Conservation (phyloP, 2,797 vertebrate genomes). For the Anguilla pacifica region DNA sequence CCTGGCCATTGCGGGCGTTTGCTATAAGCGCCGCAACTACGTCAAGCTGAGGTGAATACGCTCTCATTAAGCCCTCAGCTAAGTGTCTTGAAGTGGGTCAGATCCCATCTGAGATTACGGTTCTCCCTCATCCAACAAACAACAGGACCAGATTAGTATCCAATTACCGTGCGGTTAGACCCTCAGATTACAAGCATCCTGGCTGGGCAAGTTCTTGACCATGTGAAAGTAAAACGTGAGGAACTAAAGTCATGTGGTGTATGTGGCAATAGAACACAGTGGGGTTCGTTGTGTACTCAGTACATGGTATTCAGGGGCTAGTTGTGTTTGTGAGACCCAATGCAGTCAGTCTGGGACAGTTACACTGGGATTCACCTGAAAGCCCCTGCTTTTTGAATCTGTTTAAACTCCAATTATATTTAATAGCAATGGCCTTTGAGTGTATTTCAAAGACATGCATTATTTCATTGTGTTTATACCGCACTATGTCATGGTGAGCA, state of each 20-base stretch:
- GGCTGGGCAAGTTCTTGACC: neutral
- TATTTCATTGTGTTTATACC: neutral
- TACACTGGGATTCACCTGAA: neutral
- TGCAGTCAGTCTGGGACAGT: neutral
- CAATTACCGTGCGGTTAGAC: neutral
- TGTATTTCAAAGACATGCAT: neutral
- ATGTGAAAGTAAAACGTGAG: neutral
- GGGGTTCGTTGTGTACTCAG: neutral
- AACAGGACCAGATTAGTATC: neutral
- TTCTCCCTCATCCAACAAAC: neutral
- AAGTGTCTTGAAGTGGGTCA: neutral
- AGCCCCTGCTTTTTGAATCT: neutral
- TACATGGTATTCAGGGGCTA: neutral
- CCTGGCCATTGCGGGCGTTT: conserved; percentile 33
- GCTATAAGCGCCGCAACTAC: conserved; percentile 29
- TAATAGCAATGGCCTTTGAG: neutral
- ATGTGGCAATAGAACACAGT: neutral
- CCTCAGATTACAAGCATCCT: neutral
- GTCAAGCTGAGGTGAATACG: conserved; percentile 48
- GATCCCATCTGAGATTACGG: neutral
- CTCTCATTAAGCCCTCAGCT: neutral
- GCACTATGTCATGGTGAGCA: neutral
- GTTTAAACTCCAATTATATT: neutral
- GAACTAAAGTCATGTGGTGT: neutral
- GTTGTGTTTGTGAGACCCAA: neutral